phyloP scores from a whole-genome alignment of 2,888 invertebrate species.

The Tiliacea aurago region DNA sequence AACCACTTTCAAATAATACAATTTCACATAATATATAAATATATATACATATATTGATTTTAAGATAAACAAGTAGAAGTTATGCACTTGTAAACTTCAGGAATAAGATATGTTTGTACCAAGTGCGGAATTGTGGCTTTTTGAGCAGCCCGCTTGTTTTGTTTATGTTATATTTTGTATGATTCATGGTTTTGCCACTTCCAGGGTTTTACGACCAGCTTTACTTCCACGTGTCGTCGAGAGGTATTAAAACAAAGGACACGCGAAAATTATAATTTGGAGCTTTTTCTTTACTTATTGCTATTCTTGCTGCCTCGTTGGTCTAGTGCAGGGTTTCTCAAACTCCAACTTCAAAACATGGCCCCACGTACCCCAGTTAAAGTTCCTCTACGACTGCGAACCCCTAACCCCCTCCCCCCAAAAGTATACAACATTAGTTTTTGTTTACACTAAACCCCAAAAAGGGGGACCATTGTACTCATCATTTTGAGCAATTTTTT shows the following conservation, averaged over 20 bases:
- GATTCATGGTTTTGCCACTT: conserved; percentile 25
- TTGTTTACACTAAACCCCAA: no score
- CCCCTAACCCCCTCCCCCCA: no score
- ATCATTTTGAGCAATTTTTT: no score
- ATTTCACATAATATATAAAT: no score
- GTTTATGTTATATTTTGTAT: conserved; percentile 35
- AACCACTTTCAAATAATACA: conserved; percentile 11
- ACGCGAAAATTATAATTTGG: not conserved
- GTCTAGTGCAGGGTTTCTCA: no score
- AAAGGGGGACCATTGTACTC: no score
- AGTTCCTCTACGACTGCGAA: no score
- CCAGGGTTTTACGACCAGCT: conserved; percentile 15
- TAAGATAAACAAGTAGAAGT: conserved; percentile 51
- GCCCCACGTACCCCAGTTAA: no score
- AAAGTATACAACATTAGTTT: no score
- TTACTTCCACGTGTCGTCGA: not conserved
- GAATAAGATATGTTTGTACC: conserved; percentile 27
- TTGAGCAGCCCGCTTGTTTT: conserved; percentile 24
- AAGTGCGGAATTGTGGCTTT: conserved; percentile 26
- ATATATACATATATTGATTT: conserved; percentile 37
- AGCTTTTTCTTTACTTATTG: not conserved
- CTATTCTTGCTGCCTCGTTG: not conserved
- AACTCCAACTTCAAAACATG: no score
- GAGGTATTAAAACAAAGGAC: conserved; percentile 8
- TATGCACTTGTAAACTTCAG: conserved; percentile 51